phyloP scores from a whole-genome alignment of 1,140 invertebrate genomes.

The Cydia fagiglandana region DNA sequence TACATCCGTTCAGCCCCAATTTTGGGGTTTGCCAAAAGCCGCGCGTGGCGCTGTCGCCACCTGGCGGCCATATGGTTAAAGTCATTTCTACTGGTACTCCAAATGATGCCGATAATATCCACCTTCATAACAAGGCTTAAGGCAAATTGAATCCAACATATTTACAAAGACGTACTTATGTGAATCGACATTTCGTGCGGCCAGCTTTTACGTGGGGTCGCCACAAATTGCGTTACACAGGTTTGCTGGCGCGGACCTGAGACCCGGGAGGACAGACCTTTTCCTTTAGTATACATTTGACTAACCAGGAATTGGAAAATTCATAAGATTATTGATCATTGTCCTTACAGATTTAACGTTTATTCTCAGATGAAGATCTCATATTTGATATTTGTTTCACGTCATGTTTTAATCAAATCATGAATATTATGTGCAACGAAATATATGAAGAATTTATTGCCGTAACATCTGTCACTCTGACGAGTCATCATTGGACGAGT shows the following conservation, averaged over 20 bases:
- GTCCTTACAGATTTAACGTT: neutral
- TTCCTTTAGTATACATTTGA: neutral
- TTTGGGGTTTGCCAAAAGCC: no score
- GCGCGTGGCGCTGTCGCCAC: no score
- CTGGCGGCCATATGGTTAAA: no score
- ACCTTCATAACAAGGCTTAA: neutral
- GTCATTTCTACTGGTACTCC: neutral
- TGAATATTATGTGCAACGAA: no score
- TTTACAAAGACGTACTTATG: slow-evolving; percentile 28
- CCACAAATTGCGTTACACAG: slow-evolving; percentile 20
- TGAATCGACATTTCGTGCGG: slow-evolving; percentile 22
- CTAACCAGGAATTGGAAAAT: neutral
- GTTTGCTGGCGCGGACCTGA: neutral
- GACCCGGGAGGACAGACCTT: neutral
- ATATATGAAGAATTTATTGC: no score
- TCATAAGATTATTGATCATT: no score
- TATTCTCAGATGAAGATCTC: no score
- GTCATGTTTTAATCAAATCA: no score
- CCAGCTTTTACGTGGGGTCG: slow-evolving; percentile 19
- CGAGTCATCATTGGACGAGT: no score
- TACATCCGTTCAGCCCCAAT: no score
- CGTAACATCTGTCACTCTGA: no score
- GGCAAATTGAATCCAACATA: slow-evolving; percentile 16
- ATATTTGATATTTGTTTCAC: no score
- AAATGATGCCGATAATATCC: slow-evolving; percentile 15